These are phyloP conservation scores for Thryonomys swinderianus DNA, from an alignment of 2,113 vertebrate genomes.

Conservation along the genomic window DNA sequence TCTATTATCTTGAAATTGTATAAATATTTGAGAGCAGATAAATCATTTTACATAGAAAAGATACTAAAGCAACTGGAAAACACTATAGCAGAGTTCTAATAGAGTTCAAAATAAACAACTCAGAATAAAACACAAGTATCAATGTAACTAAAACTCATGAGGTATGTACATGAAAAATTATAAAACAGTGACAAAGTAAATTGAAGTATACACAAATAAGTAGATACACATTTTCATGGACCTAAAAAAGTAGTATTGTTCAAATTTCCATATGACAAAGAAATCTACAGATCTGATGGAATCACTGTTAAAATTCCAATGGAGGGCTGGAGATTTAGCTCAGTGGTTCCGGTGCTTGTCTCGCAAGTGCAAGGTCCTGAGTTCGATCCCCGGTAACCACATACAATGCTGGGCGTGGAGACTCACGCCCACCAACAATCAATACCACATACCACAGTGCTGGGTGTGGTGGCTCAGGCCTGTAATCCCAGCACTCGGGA, in stretches of 20 bases:
- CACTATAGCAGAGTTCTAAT: neutral
- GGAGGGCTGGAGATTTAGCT: too few species aligned
- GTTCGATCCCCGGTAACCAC: too few species aligned
- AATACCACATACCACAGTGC: too few species aligned
- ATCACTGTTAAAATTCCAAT: neutral
- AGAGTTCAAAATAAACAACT: constrained; percentile 12
- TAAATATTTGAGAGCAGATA: neutral
- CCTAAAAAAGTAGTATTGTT: neutral
- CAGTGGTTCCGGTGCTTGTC: too few species aligned
- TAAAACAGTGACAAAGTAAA: neutral
- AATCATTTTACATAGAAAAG: neutral
- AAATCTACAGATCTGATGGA: neutral
- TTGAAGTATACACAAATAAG: neutral
- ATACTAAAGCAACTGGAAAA: constrained; percentile 22
- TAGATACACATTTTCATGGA: neutral
- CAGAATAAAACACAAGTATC: neutral
- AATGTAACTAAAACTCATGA: neutral
- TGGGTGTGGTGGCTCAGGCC: too few species aligned
- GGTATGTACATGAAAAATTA: neutral
- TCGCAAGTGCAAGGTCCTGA: too few species aligned
- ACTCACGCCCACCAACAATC: too few species aligned
- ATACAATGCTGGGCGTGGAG: too few species aligned
- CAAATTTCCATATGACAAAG: neutral
- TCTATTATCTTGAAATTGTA: constrained; percentile 6
- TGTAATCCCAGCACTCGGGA: too few species aligned